A percentile compares a stretch with the other conserved stretches of the same genome.
Conservation (phyloP, 2,113 vertebrate species). For the Mellivora capensis region DNA sequence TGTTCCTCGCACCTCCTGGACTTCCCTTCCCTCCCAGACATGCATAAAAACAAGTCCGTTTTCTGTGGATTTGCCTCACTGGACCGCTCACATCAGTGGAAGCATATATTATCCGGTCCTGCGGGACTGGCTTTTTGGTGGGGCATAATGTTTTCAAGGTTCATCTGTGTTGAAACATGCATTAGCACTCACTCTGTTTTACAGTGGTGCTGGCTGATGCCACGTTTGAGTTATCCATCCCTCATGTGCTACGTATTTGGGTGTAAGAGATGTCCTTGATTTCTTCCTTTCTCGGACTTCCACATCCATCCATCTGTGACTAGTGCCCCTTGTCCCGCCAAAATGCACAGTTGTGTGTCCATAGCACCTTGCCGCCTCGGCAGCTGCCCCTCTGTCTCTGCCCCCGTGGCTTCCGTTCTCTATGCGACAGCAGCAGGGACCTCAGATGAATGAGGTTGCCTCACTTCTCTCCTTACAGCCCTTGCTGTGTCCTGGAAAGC, state of each 20-base stretch:
- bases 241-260: not conserved
- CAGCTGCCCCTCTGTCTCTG: not conserved
- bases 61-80: not conserved
- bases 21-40: not conserved
- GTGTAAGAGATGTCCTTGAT: not conserved
- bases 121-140: not conserved
- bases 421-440: not conserved
- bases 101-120: not conserved
- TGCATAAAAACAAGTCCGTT: not conserved
- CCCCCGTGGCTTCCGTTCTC: not conserved
- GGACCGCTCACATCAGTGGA: too few species aligned
- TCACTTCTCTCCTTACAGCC: not conserved
- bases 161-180: not conserved
- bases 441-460: not conserved
- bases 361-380: not conserved
- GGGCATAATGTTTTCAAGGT: not conserved
- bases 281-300: not conserved
- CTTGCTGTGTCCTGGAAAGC: not conserved
- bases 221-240: not conserved
- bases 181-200: not conserved
- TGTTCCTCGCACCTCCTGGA: not conserved
- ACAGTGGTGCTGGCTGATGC: not conserved
- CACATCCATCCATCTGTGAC: not conserved
- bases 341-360: too few species aligned
- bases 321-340: not conserved